Conservation (phyloP, 2,113 vertebrate genomes). For the Mixornis gularis region DNA sequence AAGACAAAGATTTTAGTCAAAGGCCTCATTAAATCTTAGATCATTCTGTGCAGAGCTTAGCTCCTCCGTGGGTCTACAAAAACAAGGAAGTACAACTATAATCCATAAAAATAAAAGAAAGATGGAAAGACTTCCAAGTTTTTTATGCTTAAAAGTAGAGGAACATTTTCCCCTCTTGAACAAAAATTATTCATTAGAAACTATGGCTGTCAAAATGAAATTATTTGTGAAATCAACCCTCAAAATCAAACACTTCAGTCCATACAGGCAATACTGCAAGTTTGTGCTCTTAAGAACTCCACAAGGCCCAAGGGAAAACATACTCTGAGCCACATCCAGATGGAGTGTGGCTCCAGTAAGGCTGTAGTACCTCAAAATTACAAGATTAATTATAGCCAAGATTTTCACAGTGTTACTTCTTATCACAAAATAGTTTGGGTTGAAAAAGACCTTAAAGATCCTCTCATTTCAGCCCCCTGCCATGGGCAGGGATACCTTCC, state of each 20-base stretch:
- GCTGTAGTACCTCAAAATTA: not conserved
- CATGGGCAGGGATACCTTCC: not conserved
- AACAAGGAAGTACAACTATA: not conserved
- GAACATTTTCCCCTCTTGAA: not conserved
- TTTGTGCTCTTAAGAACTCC: not conserved
- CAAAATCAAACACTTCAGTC: not conserved
- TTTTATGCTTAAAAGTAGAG: not conserved
- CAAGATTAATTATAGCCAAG: not conserved
- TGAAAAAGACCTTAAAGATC: not conserved
- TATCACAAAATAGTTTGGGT: not conserved
- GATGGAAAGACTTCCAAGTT: not conserved
- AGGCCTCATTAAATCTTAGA: conserved; percentile 43
- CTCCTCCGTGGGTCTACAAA: not conserved
- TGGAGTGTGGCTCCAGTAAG: not conserved
- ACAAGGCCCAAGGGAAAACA: not conserved
- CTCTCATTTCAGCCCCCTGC: not conserved
- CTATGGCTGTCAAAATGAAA: not conserved
- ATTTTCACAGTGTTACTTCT: not conserved
- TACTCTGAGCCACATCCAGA: not conserved
- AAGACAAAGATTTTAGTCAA: conserved; percentile 59
- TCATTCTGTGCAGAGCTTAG: conserved; percentile 21
- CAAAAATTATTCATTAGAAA: not conserved
- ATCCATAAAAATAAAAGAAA: not conserved
- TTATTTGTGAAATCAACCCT: not conserved
- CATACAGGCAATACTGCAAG: not conserved